Evolutionary conservation across 2,113 vertebrate species (phyloP), one percentile per base, ranked within the genome.

Genomic region (Tragelaphus imberbis): DNA sequence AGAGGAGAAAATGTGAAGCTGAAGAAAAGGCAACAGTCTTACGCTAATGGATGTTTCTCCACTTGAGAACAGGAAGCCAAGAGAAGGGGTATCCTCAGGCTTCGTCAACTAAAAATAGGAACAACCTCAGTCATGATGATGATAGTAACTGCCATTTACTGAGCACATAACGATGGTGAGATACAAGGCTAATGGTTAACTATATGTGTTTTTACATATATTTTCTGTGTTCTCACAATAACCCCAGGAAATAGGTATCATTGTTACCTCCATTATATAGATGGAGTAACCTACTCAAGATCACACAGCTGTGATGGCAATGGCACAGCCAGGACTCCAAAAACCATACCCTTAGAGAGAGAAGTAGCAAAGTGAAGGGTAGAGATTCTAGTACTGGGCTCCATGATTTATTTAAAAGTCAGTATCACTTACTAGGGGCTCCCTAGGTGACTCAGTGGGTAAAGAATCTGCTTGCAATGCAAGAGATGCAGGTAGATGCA

Each of bases 371-470:
- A 68, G 12, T 27, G 25, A 15, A 28, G 2, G 94, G 63, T 6
- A 77, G 36, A 65, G 65, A 65, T 17, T 75, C n/a, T 63, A 36
- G 44, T 15, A 91, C n/a, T 77, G 13, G 25, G 30, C 40, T 79
- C 28, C 13, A 85, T 44, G 7, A 12, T 88, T 91, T 85, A 93
- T 92, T 93, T 85, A 93, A 95, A 94, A 88, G 13, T 97, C 51
- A 89, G 5, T 49, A 84, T 17, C 56, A 91, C 6, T 94, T 82
- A 56, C 27, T 88, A 61, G 28, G 36, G n/a, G n/a, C 65, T 71
- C 17, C 17, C 17, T 17, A 71, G n/a, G 17, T 71, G 65, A 71
- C 65, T 71, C n/a, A 71, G 17, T 11, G n/a, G n/a, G 65, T 71
- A 71, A 71, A 71, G n/a, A 71, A 71, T 36, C 65, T 71, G 65